A percentile compares a stretch with the other conserved stretches of the same genome.
Evolutionary conservation across 2,797 vertebrate genomes (phyloP).

Genomic region (Enteromius mattozi): DNA sequence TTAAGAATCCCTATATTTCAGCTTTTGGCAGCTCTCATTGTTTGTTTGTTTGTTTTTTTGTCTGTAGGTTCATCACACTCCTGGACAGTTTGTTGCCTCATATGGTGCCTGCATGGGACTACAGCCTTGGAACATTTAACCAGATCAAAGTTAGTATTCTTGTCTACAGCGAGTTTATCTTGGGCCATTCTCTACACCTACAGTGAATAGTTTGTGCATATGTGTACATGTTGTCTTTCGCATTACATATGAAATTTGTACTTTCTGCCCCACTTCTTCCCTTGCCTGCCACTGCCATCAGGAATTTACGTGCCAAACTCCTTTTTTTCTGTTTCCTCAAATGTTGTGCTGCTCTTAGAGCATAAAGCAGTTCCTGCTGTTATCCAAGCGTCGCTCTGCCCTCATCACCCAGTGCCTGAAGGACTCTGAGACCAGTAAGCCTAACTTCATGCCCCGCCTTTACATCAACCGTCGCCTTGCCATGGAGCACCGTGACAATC

Average conservation of each 20-base stretch:
- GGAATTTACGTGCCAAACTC: background rate
- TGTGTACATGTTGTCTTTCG: background rate
- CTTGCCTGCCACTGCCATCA: background rate
- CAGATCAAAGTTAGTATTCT: conserved; percentile 88
- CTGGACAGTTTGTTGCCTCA: conserved; percentile 92
- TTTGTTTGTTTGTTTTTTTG: background rate
- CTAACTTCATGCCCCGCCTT: conserved; percentile 95
- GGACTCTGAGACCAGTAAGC: conserved; percentile 95
- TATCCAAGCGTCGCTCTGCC: conserved; percentile 91
- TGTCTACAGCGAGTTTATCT: background rate
- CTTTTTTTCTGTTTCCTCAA: background rate
- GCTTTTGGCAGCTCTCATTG: background rate
- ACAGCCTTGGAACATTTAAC: conserved; percentile 92
- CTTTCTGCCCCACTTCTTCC: background rate
- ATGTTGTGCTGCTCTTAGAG: conserved; percentile 73
- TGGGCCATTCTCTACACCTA: background rate
- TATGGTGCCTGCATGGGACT: conserved; percentile 95
- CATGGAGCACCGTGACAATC: conserved; percentile 97
- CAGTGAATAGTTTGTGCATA: background rate
- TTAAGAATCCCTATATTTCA: background rate
- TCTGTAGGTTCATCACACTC: conserved; percentile 89
- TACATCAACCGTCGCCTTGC: conserved; percentile 97
- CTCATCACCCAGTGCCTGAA: conserved; percentile 96
- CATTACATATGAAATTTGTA: background rate
- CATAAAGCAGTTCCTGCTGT: conserved; percentile 94